Evolutionary conservation across 2,797 vertebrate genomes (phyloP).

Genomic region (Anguilla anguilla): DNA sequence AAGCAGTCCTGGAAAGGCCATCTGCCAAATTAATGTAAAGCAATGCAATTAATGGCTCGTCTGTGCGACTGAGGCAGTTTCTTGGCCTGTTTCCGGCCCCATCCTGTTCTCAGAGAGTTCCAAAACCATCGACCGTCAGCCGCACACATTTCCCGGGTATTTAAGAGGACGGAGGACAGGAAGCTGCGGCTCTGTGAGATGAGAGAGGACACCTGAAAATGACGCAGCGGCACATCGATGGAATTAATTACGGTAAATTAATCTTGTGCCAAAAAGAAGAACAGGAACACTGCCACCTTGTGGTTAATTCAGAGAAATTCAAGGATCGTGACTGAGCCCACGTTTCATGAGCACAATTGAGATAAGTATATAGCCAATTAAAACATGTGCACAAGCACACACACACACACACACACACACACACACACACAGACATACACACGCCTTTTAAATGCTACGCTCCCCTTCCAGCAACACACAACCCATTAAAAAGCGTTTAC

Average conservation of each 20-base stretch:
- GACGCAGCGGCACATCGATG: not conserved
- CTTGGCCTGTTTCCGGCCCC: not conserved
- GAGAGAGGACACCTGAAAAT: not conserved
- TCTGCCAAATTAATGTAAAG: not conserved
- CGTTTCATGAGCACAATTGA: not conserved
- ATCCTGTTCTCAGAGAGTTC: not conserved
- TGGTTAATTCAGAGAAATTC: not conserved
- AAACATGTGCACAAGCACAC: not conserved
- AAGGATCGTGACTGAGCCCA: not conserved
- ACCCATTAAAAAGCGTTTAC: constrained; percentile 17
- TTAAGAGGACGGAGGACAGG: not conserved
- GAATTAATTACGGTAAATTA: not conserved
- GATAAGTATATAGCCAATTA: not conserved
- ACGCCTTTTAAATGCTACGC: not conserved
- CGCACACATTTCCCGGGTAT: not conserved
- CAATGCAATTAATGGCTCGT: not conserved
- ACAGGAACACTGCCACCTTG: not conserved
- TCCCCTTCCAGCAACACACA: not conserved
- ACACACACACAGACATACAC: constrained; percentile 10
- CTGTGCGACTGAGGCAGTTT: not conserved
- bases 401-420: constrained; percentile 4
- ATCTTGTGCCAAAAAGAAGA: not conserved
- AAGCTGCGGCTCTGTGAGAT: not conserved
- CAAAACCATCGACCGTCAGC: not conserved
- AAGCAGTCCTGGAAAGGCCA: not conserved